Percentiles rank a stretch among this genome's conserved stretches.
These are phyloP conservation scores for Drosophila ficusphila DNA, from an alignment of 1,140 invertebrate species.

Conservation along the genomic window DNA sequence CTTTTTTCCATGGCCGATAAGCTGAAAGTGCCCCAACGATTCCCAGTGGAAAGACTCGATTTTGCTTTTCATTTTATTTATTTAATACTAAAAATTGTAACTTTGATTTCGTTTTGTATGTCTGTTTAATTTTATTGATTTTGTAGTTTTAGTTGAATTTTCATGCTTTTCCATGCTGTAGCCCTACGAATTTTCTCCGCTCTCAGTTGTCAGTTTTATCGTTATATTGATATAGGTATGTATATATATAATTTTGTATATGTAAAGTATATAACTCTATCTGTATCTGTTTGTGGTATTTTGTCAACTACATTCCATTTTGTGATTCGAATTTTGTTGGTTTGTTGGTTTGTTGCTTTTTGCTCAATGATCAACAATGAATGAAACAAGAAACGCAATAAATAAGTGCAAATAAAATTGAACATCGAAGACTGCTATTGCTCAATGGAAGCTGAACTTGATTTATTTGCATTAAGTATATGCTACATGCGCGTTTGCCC, in stretches of 20 bases:
- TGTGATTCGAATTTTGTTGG: slow-evolving; percentile 36
- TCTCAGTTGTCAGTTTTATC: slow-evolving; percentile 23
- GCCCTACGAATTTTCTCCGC: slow-evolving; percentile 1
- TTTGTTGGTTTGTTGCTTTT: slow-evolving; percentile 1
- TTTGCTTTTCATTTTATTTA: slow-evolving; percentile 42
- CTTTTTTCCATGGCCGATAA: neutral
- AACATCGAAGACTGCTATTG: slow-evolving; percentile 4
- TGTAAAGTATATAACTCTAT: slow-evolving; percentile 42
- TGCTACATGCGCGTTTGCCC: neutral
- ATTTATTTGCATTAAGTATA: slow-evolving; percentile 25
- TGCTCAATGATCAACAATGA: slow-evolving; percentile 17
- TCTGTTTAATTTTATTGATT: slow-evolving; percentile 25
- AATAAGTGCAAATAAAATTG: slow-evolving; percentile 23
- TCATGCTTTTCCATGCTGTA: neutral
- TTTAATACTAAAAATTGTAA: slow-evolving; percentile 51
- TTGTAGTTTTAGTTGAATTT: slow-evolving; percentile 16
- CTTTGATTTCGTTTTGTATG: slow-evolving; percentile 46
- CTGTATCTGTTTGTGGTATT: slow-evolving; percentile 31
- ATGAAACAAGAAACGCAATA: slow-evolving; percentile 27
- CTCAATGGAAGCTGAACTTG: slow-evolving; percentile 28
- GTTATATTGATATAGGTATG: slow-evolving; percentile 55
- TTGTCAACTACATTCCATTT: slow-evolving; percentile 49
- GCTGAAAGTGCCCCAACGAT: neutral
- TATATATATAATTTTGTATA: slow-evolving; percentile 35
- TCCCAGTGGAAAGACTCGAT: neutral